phyloP scores from a whole-genome alignment of 2,888 invertebrate genomes.

The Heliconius cydno region DNA sequence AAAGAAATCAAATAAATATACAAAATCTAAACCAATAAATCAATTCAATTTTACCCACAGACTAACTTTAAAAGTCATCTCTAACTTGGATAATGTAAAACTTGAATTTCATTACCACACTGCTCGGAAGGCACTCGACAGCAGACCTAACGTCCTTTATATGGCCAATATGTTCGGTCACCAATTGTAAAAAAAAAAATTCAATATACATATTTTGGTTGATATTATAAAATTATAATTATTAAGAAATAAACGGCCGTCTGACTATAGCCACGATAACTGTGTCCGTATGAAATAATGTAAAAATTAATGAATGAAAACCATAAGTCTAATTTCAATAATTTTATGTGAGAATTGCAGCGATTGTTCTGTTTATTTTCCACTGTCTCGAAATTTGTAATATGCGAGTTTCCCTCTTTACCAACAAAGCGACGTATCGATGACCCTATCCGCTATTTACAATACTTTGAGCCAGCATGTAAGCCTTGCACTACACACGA shows the following conservation, averaged over 20 bases:
- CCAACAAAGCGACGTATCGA: not conserved
- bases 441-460: not conserved
- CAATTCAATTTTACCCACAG: slow-evolving; percentile 68
- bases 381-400: not conserved
- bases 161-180: slow-evolving; percentile 20
- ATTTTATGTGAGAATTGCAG: no score
- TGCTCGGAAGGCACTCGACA: slow-evolving; percentile 66
- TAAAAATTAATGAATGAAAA: no score
- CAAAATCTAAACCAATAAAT: not conserved
- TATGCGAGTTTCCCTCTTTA: not conserved
- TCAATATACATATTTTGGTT: not conserved
- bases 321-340: no score
- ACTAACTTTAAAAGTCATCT: slow-evolving; percentile 78
- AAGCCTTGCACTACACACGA: slow-evolving; percentile 50
- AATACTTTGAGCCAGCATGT: slow-evolving; percentile 10
- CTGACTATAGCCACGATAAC: not conserved
- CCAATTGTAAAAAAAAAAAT: not conserved
- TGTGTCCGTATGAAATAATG: no score
- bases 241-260: not conserved
- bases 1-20: not conserved
- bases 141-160: slow-evolving; percentile 54
- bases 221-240: not conserved
- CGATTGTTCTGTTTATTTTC: not conserved
- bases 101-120: slow-evolving; percentile 78
- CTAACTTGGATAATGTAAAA: slow-evolving; percentile 69